Evolutionary conservation across 1,140 invertebrate genomes (phyloP).

Genomic region (Tyrophagus putrescentiae): DNA sequence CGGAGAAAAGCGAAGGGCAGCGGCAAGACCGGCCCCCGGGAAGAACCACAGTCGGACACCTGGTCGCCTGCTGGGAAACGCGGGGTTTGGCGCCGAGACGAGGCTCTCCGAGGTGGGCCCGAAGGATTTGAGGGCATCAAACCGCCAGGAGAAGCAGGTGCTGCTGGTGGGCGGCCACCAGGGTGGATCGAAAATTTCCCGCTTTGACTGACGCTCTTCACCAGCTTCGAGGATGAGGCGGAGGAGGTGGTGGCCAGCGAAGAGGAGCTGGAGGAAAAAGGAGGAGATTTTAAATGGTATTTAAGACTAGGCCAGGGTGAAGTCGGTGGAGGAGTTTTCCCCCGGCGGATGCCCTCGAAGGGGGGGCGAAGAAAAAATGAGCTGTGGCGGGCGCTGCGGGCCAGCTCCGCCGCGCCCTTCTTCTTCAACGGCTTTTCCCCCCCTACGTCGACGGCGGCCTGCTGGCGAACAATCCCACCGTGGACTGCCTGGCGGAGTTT

Average conservation of each 20-base stretch:
- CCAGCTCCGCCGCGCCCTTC: constrained; percentile 82
- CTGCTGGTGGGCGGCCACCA: constrained; percentile 77
- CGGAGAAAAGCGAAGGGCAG: constrained; percentile 72
- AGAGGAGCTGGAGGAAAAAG: too few relatives aligned
- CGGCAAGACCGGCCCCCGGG: too few relatives aligned
- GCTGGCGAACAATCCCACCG: constrained; percentile 88
- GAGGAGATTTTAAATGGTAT: too few relatives aligned
- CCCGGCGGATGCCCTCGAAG: neutral
- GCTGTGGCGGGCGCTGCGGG: constrained; percentile 72
- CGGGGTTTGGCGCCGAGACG: constrained; percentile 62
- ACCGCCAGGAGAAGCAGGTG: too few relatives aligned
- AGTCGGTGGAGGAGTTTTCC: neutral
- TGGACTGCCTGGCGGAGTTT: constrained; percentile 84
- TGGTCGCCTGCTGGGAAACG: constrained; percentile 75
- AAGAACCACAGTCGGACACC: constrained; percentile 59
- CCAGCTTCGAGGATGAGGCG: constrained; percentile 66
- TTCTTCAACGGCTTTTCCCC: constrained; percentile 72
- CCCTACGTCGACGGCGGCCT: constrained; percentile 82
- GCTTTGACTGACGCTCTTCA: constrained; percentile 78
- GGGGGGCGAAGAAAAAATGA: constrained; percentile 48
- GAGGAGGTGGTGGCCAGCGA: too few relatives aligned
- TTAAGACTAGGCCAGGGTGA: too few relatives aligned
- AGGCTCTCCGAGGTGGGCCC: constrained; percentile 33
- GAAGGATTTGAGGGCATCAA: too few relatives aligned
- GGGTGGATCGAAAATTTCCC: constrained; percentile 83